These are phyloP conservation scores for Rhingia rostrata DNA, from an alignment of 2,888 invertebrate genomes.

Conservation along the genomic window DNA sequence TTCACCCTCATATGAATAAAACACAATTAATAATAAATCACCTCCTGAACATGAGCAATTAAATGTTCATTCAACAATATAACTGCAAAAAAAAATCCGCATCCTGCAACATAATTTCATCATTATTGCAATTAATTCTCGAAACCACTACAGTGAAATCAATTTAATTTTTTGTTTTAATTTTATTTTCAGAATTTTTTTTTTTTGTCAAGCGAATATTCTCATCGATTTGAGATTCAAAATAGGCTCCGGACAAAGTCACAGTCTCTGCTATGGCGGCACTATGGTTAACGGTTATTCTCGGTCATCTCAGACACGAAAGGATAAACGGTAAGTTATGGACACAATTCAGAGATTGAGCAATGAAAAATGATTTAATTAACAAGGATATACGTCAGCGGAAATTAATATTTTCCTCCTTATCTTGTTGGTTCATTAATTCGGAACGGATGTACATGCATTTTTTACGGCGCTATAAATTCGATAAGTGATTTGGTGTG, in stretches of 20 bases:
- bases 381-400: too few species aligned
- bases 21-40: neutral
- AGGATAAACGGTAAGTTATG: constrained; percentile 84
- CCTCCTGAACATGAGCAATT: neutral
- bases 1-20: too few species aligned
- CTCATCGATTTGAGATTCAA: constrained; percentile 81
- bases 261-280: constrained; percentile 84
- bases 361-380: neutral
- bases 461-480: too few species aligned
- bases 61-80: neutral
- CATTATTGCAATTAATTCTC: constrained; percentile 1
- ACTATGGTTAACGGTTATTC: constrained; percentile 83
- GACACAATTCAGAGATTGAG: neutral
- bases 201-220: constrained; percentile 60
- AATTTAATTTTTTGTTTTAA: neutral
- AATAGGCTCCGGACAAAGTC: constrained; percentile 86
- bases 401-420: too few species aligned
- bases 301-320: constrained; percentile 84
- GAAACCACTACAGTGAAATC: neutral
- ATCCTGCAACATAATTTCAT: neutral
- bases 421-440: too few species aligned
- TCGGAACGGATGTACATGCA: too few species aligned
- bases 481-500: too few species aligned
- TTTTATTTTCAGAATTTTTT: constrained; percentile 23
- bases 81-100: neutral